These are phyloP conservation scores for Periophthalmus modestus DNA, from an alignment of 2,113 vertebrate genomes.

Conservation along the genomic window DNA sequence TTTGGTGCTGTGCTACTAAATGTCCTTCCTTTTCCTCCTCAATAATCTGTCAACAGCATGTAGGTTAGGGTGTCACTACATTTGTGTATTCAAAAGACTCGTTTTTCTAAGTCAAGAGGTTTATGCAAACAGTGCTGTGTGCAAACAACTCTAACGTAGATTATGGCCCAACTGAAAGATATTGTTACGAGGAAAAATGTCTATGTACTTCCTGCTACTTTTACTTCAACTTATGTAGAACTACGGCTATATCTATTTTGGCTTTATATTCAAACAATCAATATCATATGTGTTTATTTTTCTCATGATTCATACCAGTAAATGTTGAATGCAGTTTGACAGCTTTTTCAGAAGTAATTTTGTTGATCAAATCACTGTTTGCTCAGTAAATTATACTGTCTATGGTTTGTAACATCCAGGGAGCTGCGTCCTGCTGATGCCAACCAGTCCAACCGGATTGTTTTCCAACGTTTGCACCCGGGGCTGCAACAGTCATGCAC, in stretches of 20 bases:
- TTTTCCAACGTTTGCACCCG: conserved; percentile 43
- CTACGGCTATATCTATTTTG: neutral
- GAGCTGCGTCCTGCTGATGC: conserved; percentile 17
- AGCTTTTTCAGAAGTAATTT: conserved; percentile 27
- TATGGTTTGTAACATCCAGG: conserved; percentile 16
- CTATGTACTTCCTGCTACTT: neutral
- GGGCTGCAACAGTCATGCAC: conserved; percentile 60
- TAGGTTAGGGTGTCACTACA: conserved; percentile 7
- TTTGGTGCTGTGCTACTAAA: neutral
- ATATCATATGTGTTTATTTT: neutral
- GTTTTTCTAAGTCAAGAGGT: conserved; percentile 33
- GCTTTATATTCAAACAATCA: neutral
- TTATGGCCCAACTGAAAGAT: neutral
- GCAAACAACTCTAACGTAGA: conserved; percentile 19
- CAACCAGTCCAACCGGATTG: conserved; percentile 61
- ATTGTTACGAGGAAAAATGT: neutral
- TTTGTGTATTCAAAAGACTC: conserved; percentile 22
- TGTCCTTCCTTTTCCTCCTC: no score
- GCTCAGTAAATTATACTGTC: conserved; percentile 35
- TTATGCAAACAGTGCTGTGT: conserved; percentile 42
- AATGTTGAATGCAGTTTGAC: conserved; percentile 1
- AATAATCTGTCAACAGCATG: neutral
- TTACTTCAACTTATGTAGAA: neutral
- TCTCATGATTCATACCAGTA: neutral
- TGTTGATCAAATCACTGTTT: conserved; percentile 13